Base-by-base conservation (phyloP, 1,140 invertebrate genomes). In the Brachionus paranguensis region DNA sequence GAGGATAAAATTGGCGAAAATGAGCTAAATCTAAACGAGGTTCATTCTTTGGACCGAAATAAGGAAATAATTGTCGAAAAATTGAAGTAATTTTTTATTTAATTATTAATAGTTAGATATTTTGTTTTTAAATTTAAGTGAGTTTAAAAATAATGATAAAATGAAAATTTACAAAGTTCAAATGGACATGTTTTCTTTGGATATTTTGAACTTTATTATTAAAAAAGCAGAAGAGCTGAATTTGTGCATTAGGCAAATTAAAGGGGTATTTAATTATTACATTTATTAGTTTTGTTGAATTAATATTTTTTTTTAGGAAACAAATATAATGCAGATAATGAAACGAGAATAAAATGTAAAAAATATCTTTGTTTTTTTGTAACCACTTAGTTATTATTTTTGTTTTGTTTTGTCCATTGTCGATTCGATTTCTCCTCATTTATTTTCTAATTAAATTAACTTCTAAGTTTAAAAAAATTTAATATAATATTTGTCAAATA, bases 161-260 rank as follows among this genome's bases (percentile, higher is more conserved):
- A 37, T 64, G 50, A 81, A 68, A 64, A 37, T 64, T 11, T 81
- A 43, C 29, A 81, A 81, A n/a, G 53, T 81, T 45, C 53, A 68
- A 20, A 43, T 81, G 50, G 41, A 81, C 53, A 81, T 64, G 53
- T 64, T 33, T 41, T 81, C 78, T 6, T 27, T 81, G 4, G 78
- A 81, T 37, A 47, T 64, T 60, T 20, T 81, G 10, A 81, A 81
- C 24, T 81, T 11, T 68, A 64, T 81, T 24, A 81, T 81, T 24
- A 53, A 45, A 64, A 47, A 81, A 81, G 78, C 78, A 14, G 78
- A 81, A 68, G n/a, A 45, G 3, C 10, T 81, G n/a, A 29, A 64
- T 41, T 27, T 81, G 17, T 64, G 37, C 17, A 81, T 81, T 64
- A 27, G 78, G 6, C 17, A 43, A 43, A 60, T 64, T 4, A 81